Conservation (phyloP, 1,140 invertebrate genomes). For the Drosophila kepulauana region DNA sequence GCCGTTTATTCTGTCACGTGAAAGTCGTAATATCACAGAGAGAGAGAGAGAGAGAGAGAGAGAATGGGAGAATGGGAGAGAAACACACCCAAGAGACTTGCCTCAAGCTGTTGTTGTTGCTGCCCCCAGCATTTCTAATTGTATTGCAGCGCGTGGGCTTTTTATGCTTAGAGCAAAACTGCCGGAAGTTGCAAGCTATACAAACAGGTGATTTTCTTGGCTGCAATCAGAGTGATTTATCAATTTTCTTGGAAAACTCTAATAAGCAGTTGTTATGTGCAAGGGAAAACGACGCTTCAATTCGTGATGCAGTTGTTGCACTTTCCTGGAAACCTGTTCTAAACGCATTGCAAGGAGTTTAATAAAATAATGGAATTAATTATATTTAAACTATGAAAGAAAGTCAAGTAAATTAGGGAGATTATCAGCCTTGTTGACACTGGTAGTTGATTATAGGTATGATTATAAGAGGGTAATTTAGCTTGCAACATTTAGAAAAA, state of each 20-base stretch:
- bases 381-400: not conserved
- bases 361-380: not conserved
- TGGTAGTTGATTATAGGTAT: too few species aligned
- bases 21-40: constrained; percentile 48
- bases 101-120: not conserved
- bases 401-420: not conserved
- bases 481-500: too few species aligned
- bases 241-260: constrained; percentile 33
- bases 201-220: constrained; percentile 23
- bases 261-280: constrained; percentile 22
- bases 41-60: not conserved
- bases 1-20: constrained; percentile 53
- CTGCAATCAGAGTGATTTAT: constrained; percentile 37
- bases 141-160: constrained; percentile 3
- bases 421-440: not conserved
- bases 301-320: not conserved
- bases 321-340: not conserved
- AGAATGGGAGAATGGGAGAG: not conserved
- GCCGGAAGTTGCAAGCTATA: constrained; percentile 10
- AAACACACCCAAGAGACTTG: not conserved
- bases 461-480: too few species aligned
- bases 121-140: constrained; percentile 12
- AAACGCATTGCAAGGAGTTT: not conserved
- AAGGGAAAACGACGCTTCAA: constrained; percentile 7
- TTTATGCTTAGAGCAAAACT: not conserved